Evolutionary conservation across 2,113 vertebrate species (phyloP).

Genomic region (Sinocyclocheilus grahami): DNA sequence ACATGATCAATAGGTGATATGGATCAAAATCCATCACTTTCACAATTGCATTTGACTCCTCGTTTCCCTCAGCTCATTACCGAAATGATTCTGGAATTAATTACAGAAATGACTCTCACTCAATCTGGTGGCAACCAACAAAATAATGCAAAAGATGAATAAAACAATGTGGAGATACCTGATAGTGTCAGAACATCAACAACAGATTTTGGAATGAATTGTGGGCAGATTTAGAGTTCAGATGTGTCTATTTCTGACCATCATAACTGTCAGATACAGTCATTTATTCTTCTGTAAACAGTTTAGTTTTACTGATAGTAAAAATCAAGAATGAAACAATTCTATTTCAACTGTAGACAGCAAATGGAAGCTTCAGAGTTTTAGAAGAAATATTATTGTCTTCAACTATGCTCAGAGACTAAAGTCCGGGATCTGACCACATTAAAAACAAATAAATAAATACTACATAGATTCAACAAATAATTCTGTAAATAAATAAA

Average conservation of each 20-base stretch:
- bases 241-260: background rate
- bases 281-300: background rate
- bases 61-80: conserved; percentile 5
- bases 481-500: background rate
- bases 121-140: background rate
- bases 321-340: background rate
- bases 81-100: conserved; percentile 25
- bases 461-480: background rate
- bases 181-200: background rate
- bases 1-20: conserved; percentile 29
- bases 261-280: background rate
- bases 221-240: background rate
- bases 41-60: conserved; percentile 38
- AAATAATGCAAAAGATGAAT: background rate
- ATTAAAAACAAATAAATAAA: background rate
- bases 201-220: background rate
- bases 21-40: conserved; percentile 18
- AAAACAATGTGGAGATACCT: background rate
- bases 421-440: background rate
- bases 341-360: background rate
- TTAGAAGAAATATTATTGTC: background rate
- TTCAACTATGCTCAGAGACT: background rate
- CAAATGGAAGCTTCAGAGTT: background rate
- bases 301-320: background rate
- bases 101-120: background rate